These are phyloP conservation scores for Psephotus haematonotus DNA, from an alignment of 2,113 vertebrate genomes.

Conservation along the genomic window DNA sequence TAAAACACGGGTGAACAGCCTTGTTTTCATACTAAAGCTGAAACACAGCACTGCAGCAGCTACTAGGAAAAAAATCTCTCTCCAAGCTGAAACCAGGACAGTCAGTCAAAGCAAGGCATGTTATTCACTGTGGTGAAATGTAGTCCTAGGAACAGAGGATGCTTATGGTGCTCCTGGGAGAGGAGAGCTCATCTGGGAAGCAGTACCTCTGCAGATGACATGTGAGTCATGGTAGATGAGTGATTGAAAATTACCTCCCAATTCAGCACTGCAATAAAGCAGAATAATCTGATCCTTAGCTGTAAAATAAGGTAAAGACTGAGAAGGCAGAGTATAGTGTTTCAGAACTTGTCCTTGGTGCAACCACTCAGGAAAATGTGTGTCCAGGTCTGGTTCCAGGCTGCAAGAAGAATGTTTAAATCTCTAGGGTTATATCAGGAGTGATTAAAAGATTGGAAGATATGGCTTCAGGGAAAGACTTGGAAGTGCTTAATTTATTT, in stretches of 20 bases:
- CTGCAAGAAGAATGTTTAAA: not conserved
- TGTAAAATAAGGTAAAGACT: not conserved
- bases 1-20: not conserved
- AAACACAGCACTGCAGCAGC: not conserved
- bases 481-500: not conserved
- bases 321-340: not conserved
- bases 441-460: not conserved
- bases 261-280: not conserved
- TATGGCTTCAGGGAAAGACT: not conserved
- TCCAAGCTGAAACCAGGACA: not conserved
- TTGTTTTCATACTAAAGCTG: not conserved
- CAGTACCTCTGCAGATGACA: not conserved
- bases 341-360: not conserved
- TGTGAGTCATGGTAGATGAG: not conserved
- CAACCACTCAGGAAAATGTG: not conserved
- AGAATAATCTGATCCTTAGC: not conserved
- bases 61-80: not conserved
- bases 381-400: not conserved
- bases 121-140: not conserved
- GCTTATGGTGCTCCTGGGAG: not conserved
- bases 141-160: not conserved
- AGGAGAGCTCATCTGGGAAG: not conserved
- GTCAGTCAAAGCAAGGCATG: not conserved
- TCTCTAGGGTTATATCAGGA: not conserved
- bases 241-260: not conserved